Conservation (phyloP, 2,113 vertebrate species). For the Catharus minimus region DNA sequence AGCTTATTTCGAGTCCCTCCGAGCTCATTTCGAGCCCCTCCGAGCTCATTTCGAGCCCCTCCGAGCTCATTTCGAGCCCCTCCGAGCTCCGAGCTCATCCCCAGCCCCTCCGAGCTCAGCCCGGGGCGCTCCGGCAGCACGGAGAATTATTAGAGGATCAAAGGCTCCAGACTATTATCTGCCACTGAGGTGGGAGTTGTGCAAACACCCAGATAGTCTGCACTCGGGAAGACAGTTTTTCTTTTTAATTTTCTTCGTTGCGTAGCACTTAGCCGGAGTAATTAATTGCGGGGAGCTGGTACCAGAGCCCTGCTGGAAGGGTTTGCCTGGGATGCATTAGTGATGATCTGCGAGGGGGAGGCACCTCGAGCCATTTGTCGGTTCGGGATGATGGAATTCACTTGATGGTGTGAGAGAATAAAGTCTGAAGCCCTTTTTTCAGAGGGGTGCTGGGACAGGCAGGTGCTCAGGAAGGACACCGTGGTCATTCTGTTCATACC, state of each 20-base stretch:
- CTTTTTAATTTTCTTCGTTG: conserved; percentile 23
- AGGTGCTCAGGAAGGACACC: background rate
- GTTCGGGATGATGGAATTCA: background rate
- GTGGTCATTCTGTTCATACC: rapidly evolving
- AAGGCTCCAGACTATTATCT: conserved; percentile 31
- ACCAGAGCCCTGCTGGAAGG: background rate
- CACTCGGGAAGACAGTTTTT: background rate
- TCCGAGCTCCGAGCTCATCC: too few relatives aligned
- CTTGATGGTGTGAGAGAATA: background rate
- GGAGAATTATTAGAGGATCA: conserved; percentile 7
- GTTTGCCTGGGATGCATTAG: background rate
- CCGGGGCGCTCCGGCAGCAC: background rate
- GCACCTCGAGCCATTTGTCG: background rate
- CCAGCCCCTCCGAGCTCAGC: background rate
- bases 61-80: too few relatives aligned
- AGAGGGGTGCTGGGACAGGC: rapidly evolving
- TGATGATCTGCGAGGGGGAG: background rate
- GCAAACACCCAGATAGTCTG: conserved; percentile 7
- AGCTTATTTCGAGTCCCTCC: too few relatives aligned
- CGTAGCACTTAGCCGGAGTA: background rate
- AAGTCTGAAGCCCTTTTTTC: background rate
- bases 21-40: too few relatives aligned
- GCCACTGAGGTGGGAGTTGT: conserved; percentile 20
- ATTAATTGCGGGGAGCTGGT: conserved; percentile 29
- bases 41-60: too few relatives aligned